Base-by-base conservation (phyloP, 2,797 vertebrate genomes). In the Antennarius maculatus region DNA sequence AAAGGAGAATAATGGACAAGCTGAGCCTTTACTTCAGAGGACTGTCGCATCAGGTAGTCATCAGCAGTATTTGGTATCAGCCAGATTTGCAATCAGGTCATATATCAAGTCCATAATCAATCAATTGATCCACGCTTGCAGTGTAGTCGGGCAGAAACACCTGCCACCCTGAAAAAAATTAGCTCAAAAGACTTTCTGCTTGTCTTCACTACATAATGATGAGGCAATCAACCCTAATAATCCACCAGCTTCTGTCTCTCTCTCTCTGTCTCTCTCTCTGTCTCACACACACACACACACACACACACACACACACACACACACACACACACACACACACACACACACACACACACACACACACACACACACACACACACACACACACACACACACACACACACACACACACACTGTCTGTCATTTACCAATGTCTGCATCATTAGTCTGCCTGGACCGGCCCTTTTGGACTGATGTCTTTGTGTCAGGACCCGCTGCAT, bases 101-200 rank as follows among this genome's bases (percentile, higher is more conserved):
- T 77, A 83, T 87, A 88, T 88, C 85, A 87, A 79, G 86, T 82
- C 80, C 79, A 80, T 84, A 87, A 91, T 92, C 91, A 87, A 91
- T 93, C 76, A 82, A 91, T 91, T 91, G 90, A 93, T 92, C 86
- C 84, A 76, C 52, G 69, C 61, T 79, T 80, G 71, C 62, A 74
- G 82, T 79, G 76, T 74, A 81, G 87, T 78, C 75, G 27, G 43
- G 82, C 81, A 84, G 87, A 80, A 88, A 76, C 61, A 16, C 63
- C 13, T 85, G 82, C 87, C 81, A 85, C 88, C 74, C 79, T 64
- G 71, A 61, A 87, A 74, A 23, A 87, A 90, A 92, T 89, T 59
- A 88, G 85, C 79, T 89, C 82, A 57, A 79, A 42, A 55, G 84
- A 80, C 86, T 85, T 58, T 77, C 63, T 76, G 70, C 80, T 62